Conservation (phyloP, 2,888 invertebrate species). For the Athrips mouffetella region DNA sequence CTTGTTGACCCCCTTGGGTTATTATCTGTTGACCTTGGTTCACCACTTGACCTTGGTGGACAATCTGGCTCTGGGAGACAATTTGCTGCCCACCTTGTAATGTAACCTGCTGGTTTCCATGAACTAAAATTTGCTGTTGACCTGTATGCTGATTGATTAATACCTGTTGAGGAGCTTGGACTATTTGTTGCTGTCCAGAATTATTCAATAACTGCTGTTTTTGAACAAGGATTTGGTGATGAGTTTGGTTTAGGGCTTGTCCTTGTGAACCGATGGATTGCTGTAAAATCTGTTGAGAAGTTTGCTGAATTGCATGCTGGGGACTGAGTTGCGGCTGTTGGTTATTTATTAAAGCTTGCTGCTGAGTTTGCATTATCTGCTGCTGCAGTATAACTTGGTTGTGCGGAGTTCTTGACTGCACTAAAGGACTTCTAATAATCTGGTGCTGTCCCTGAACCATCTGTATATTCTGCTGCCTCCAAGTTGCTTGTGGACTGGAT, state of each 20-base stretch:
- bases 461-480: slow-evolving; percentile 74
- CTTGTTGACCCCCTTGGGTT: slow-evolving; percentile 63
- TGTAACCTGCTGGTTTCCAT: slow-evolving; percentile 72
- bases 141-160: slow-evolving; percentile 70
- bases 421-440: slow-evolving; percentile 66
- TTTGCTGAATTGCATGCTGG: slow-evolving; percentile 73
- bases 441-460: slow-evolving; percentile 77
- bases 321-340: slow-evolving; percentile 73
- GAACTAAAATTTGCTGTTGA: slow-evolving; percentile 71
- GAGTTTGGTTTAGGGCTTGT: slow-evolving; percentile 70
- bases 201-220: slow-evolving; percentile 79
- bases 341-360: slow-evolving; percentile 65
- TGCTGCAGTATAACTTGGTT: slow-evolving; percentile 77
- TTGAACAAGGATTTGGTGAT: slow-evolving; percentile 70
- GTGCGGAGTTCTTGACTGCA: slow-evolving; percentile 68
- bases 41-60: slow-evolving; percentile 69
- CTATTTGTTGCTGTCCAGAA: slow-evolving; percentile 72
- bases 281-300: slow-evolving; percentile 79
- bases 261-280: slow-evolving; percentile 77
- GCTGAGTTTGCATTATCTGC: slow-evolving; percentile 77
- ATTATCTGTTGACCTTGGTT: slow-evolving; percentile 69
- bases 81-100: slow-evolving; percentile 69
- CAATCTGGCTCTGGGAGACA: slow-evolving; percentile 69
- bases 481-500: slow-evolving; percentile 57
- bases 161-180: slow-evolving; percentile 75